Evolutionary conservation across 2,113 vertebrate genomes (phyloP).

Genomic region (Psilopsiagon aurifrons): DNA sequence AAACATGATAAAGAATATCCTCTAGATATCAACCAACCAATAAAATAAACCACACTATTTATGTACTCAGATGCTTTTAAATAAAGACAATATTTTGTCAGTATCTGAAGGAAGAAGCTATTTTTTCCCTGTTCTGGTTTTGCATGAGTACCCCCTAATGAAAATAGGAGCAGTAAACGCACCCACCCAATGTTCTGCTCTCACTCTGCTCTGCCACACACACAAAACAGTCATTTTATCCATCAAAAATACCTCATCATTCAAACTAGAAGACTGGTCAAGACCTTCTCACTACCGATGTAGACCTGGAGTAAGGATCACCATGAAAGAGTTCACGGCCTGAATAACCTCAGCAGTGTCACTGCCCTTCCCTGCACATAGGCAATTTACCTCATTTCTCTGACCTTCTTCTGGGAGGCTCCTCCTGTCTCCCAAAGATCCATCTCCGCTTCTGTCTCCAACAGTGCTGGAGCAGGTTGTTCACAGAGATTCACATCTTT

Average conservation of each 20-base stretch:
- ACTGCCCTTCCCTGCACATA: not conserved
- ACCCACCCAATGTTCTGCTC: not conserved
- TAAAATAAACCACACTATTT: not conserved
- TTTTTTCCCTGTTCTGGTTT: not conserved
- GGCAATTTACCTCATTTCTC: not conserved
- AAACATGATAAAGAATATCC: slow-evolving; percentile 11
- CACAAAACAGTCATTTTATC: not conserved
- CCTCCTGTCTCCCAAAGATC: not conserved
- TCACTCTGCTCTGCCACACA: not conserved
- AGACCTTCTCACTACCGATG: not conserved
- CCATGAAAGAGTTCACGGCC: not conserved
- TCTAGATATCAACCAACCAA: not conserved
- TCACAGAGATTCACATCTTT: not conserved
- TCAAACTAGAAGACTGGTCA: not conserved
- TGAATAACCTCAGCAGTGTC: not conserved
- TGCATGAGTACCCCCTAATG: not conserved
- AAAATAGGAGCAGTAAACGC: not conserved
- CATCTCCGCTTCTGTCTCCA: not conserved
- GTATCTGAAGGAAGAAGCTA: not conserved
- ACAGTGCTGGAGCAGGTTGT: not conserved
- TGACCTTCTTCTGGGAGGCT: not conserved
- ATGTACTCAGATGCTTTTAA: not conserved
- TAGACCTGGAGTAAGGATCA: not conserved
- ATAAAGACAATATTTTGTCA: not conserved
- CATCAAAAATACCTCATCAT: not conserved